Base-by-base conservation (phyloP, 2,113 vertebrate species). In the Heterotilapia buettikoferi region DNA sequence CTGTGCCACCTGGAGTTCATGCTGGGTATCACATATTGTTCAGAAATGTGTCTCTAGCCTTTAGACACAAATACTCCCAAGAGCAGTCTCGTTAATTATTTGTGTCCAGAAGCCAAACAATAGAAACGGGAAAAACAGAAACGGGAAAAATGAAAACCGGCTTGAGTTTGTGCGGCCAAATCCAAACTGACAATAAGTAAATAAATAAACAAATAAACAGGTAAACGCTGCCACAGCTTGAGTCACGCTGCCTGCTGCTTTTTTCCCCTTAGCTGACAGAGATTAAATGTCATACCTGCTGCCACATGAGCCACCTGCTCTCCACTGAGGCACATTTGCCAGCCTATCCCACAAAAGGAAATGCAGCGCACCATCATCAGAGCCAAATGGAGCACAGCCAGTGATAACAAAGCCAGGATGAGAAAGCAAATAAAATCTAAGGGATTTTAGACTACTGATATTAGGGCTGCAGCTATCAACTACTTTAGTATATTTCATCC, bases 221-320 rank as follows among this genome's bases (percentile, higher is more conserved):
- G 63, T 61, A 89, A 92, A 92, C 8, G 40, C 7, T 18, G 36
- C 13, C 84, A 7, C 88, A 89, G 88, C 80, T 73, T 78, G 90
- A 91, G 50, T 80, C 82, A 36, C 26, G 8, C 83, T 19, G 16
- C 93, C 88, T 80, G 83, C 89, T 93, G 90, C 76, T 78, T 68
- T 66, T 83, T 68, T 19, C 78, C 76, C 61, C 80, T 83, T 78
- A 86, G 89, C 84, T 84, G n/a, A 71, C 14, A 6, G 24, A 80
- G 73, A 87, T 82, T 87, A 90, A 92, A 94, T 93, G 87, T 90
- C 93, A 94, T 43, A 80, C 82, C 90, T 82, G 86, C 86, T 66
- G 88, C 90, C 84, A 86, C 38, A 2, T 68, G 80, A 24, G 81
- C 52, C 89, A 88, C 85, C 86, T 59, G 90, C 84, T 63, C 78